Base-by-base conservation (phyloP, 2,888 invertebrate species). In the Eupithecia abbreviata region DNA sequence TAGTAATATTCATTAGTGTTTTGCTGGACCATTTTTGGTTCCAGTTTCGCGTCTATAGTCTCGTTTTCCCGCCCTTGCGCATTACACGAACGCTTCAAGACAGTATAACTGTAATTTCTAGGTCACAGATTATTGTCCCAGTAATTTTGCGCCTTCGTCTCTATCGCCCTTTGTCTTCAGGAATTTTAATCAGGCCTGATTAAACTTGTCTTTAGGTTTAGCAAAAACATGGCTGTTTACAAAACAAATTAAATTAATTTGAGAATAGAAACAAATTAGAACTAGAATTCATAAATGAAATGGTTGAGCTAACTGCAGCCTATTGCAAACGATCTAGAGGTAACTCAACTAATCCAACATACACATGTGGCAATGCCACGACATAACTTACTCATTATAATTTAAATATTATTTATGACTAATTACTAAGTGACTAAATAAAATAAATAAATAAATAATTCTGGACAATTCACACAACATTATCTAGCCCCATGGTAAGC, bases 61-160 rank as follows among this genome's bases (percentile, higher is more conserved):
- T 41, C 5, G 6, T 3, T 58, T 73, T 71, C 49, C 42, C 42
- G 13, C 1, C 71, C 55, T 68, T 51, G 6, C 55, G 71, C 47
- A 47, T 42, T 18, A 30, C 68, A 73, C 65, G 71, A 42, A 71
- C 78, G 75, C 51, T 51, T 71, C 51, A 74, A 74, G 78, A 78
- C 78, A 74, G 66, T 78, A 75, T 71, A 73, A 74, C 71, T 66
- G 76, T 78, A 72, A 78, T 78, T 74, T 78, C 78, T 78, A 78
- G 78, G 78, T 75, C 78, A 73, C 76, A 78, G 78, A 78, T 78
- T 78, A 78, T 78, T 78, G 78, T 76, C 73, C 67, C 75, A 72
- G 78, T 78, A 73, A 76, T 78, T 76, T 76, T 71, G 51, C 75
- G 74, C 65, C 72, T 49, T 58, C 9, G 73, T 55, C 51, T n/a